These are phyloP conservation scores for Mimas tiliae DNA, from an alignment of 2,888 invertebrate species.

Conservation along the genomic window DNA sequence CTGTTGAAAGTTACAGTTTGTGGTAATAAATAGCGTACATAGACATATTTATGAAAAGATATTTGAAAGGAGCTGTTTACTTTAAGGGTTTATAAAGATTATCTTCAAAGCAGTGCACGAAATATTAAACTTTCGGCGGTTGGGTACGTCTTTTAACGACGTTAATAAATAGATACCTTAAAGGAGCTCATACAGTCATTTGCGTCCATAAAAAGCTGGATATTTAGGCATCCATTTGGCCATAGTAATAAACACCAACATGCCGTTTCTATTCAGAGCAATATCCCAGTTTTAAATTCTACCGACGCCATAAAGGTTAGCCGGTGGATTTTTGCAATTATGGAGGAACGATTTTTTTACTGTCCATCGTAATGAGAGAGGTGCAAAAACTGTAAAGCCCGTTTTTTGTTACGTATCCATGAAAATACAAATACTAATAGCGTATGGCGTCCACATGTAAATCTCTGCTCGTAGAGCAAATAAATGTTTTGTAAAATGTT, in stretches of 20 bases:
- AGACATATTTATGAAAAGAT: constrained; percentile 34
- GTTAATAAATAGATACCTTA: constrained; percentile 40
- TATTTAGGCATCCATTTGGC: constrained; percentile 40
- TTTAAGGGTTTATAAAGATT: constrained; percentile 42
- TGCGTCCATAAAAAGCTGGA: constrained; percentile 29
- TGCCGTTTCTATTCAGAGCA: constrained; percentile 52
- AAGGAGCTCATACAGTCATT: constrained; percentile 21
- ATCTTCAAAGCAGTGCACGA: constrained; percentile 45
- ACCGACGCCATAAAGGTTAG: constrained; percentile 53
- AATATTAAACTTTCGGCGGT: constrained; percentile 48
- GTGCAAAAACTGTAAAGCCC: constrained; percentile 49
- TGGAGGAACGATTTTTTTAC: constrained; percentile 58
- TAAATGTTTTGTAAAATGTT: constrained; percentile 72
- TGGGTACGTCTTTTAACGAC: constrained; percentile 38
- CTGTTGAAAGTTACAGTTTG: constrained; percentile 15
- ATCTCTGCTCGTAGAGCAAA: constrained; percentile 63
- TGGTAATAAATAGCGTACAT: constrained; percentile 9
- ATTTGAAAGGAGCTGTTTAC: constrained; percentile 37
- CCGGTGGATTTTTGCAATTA: constrained; percentile 60
- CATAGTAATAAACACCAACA: constrained; percentile 49
- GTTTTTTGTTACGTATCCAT: constrained; percentile 41
- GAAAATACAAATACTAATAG: constrained; percentile 50
- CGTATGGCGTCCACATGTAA: constrained; percentile 61
- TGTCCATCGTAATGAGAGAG: constrained; percentile 58
- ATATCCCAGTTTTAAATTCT: constrained; percentile 58